Conservation (phyloP, 1,140 invertebrate genomes). For the Diachasmimorpha longicaudata region DNA sequence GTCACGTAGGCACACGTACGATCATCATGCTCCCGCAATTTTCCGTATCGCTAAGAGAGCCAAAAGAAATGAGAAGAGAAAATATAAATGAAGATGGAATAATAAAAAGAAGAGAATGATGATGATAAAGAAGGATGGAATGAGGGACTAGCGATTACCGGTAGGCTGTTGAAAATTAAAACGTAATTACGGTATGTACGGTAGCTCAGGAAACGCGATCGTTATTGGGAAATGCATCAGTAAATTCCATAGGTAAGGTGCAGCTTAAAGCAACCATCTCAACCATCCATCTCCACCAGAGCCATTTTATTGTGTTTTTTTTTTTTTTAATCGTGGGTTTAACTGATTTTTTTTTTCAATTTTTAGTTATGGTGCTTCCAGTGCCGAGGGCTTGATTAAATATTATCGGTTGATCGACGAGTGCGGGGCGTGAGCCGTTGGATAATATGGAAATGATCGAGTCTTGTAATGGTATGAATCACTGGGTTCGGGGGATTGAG, state of each 20-base stretch:
- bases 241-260: constrained; percentile 1
- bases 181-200: constrained; percentile 34
- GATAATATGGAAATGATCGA: constrained; percentile 49
- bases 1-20: constrained; percentile 18
- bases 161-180: constrained; percentile 38
- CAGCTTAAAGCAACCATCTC: background rate
- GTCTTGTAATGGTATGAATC: constrained; percentile 40
- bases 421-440: constrained; percentile 49
- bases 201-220: constrained; percentile 26
- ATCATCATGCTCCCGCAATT: constrained; percentile 17
- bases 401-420: constrained; percentile 2
- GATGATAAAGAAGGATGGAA: background rate
- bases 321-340: background rate
- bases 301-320: background rate
- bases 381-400: background rate
- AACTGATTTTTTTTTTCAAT: background rate
- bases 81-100: background rate
- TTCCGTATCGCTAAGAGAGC: constrained; percentile 11
- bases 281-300: background rate
- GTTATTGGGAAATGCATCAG: constrained; percentile 38
- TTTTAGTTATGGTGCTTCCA: background rate
- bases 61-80: background rate
- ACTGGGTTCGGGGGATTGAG: constrained; percentile 34
- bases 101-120: background rate
- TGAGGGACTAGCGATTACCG: background rate